These are phyloP conservation scores for Gymnopithys bicolor DNA, from an alignment of 2,797 vertebrate species.

Conservation along the genomic window DNA sequence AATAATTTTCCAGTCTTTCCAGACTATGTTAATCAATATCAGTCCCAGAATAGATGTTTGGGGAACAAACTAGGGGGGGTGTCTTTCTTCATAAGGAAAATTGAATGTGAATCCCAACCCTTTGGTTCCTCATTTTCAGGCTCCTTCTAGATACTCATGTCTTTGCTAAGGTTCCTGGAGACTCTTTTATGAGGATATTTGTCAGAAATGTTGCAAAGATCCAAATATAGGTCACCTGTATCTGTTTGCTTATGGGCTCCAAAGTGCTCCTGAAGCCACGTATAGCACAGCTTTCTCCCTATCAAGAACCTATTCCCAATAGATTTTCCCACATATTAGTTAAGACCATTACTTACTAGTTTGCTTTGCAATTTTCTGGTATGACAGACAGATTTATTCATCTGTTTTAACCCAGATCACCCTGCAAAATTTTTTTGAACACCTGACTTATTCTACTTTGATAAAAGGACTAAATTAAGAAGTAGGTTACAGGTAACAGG, in stretches of 20 bases:
- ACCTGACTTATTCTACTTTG: background rate
- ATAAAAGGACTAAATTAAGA: background rate
- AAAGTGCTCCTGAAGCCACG: background rate
- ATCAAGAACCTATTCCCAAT: background rate
- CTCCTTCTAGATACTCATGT: background rate
- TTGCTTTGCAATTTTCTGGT: background rate
- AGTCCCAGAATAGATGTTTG: background rate
- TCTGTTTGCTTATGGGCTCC: background rate
- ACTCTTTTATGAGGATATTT: background rate
- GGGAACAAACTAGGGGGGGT: rapidly evolving
- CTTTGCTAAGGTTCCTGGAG: background rate
- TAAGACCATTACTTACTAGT: background rate
- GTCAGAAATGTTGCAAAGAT: background rate
- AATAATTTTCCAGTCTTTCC: background rate
- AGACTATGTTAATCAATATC: background rate
- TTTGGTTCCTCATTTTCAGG: background rate
- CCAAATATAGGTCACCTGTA: background rate
- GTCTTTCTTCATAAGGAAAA: background rate
- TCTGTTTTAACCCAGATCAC: background rate
- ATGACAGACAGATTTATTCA: background rate
- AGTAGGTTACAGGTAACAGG: background rate
- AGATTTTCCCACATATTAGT: background rate
- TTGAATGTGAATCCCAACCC: background rate
- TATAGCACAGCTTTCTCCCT: background rate
- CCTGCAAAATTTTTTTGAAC: background rate